Evolutionary conservation across 2,888 invertebrate genomes (phyloP).

Genomic region (Thymelicus acteon): DNA sequence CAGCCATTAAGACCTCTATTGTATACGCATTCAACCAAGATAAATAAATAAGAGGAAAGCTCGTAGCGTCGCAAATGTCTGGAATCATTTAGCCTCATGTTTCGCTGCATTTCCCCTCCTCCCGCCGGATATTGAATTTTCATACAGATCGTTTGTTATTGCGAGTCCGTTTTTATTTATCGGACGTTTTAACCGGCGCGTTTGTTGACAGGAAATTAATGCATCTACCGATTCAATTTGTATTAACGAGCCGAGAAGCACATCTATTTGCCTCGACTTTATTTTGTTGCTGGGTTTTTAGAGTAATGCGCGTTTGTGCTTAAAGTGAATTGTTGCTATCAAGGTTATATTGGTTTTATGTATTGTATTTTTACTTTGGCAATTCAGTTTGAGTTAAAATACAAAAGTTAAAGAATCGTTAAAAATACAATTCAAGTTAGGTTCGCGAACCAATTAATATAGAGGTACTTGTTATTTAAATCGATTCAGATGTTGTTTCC

Average conservation of each 20-base stretch:
- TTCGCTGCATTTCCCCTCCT: conserved; percentile 63
- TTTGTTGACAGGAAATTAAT: conserved; percentile 80
- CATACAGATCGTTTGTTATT: conserved; percentile 75
- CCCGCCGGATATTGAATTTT: conserved; percentile 81
- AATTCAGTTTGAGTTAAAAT: no score
- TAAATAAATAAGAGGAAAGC: conserved; percentile 26
- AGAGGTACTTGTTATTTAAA: no score
- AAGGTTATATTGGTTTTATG: neutral
- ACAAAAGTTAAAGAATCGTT: no score
- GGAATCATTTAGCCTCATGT: conserved; percentile 62
- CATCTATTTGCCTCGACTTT: conserved; percentile 40
- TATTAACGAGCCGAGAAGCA: conserved; percentile 54
- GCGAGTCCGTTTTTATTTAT: conserved; percentile 70
- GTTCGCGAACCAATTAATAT: no score
- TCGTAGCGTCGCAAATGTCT: conserved; percentile 51
- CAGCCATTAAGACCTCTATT: neutral
- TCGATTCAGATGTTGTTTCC: no score
- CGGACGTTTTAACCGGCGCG: conserved; percentile 64
- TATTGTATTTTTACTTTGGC: no score
- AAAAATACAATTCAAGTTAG: no score
- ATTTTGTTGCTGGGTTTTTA: conserved; percentile 21
- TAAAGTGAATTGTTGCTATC: neutral
- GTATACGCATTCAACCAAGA: neutral
- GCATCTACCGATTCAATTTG: conserved; percentile 65
- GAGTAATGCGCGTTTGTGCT: conserved; percentile 6